phyloP scores from a whole-genome alignment of 1,140 invertebrate species.

The Coptotermes formosanus region DNA sequence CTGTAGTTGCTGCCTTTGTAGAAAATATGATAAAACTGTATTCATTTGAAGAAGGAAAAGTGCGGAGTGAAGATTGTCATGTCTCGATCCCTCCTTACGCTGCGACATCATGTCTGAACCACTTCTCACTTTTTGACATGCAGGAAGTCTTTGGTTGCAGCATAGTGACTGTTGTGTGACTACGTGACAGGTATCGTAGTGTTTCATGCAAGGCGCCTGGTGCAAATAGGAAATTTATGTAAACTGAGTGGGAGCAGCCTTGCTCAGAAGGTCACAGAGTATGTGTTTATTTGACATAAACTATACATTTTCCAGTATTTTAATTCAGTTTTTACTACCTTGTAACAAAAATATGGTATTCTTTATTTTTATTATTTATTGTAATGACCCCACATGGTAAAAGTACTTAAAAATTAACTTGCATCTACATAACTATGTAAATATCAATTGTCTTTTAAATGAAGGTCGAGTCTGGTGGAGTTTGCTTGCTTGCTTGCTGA shows the following conservation, averaged over 20 bases:
- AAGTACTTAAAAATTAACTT: conserved; percentile 27
- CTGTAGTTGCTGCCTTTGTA: too few relatives aligned
- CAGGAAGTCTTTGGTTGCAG: too few relatives aligned
- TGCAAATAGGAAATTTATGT: too few relatives aligned
- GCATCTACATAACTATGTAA: not conserved
- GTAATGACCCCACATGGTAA: conserved; percentile 23
- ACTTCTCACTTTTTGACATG: too few relatives aligned
- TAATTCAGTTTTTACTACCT: not conserved
- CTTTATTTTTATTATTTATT: conserved; percentile 4
- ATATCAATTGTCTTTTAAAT: conserved; percentile 7
- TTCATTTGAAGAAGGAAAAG: too few relatives aligned
- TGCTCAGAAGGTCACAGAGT: conserved; percentile 21
- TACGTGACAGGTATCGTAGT: too few relatives aligned
- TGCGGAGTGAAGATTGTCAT: too few relatives aligned
- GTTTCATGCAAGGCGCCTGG: too few relatives aligned
- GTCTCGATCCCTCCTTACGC: too few relatives aligned
- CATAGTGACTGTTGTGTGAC: too few relatives aligned
- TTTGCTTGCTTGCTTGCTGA: conserved; percentile 18
- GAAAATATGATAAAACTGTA: too few relatives aligned
- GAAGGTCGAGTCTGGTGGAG: conserved; percentile 29
- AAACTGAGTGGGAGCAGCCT: conserved; percentile 51
- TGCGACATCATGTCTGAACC: too few relatives aligned
- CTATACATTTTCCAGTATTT: conserved; percentile 25
- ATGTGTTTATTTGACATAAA: not conserved
- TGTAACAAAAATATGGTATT: not conserved